Conservation (phyloP, 1,140 invertebrate species). For the Cherax quadricarinatus region DNA sequence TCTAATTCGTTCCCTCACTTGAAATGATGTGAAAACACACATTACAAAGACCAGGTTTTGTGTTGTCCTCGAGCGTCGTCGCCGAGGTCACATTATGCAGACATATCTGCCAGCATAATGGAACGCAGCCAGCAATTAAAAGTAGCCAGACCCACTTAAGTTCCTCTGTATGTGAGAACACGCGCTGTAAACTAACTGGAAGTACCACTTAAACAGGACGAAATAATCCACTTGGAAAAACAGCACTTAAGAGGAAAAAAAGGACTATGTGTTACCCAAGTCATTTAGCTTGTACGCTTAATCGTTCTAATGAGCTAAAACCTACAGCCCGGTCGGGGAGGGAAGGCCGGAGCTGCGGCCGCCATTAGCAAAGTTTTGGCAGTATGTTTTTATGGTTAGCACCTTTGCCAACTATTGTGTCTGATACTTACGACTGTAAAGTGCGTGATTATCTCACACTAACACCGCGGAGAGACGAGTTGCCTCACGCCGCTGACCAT, state of each 20-base stretch:
- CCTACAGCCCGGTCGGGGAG: conserved; percentile 12
- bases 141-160: background rate
- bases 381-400: conserved; percentile 2
- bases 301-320: conserved; percentile 44
- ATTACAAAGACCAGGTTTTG: background rate
- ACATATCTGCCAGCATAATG: background rate
- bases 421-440: background rate
- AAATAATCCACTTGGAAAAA: conserved; percentile 24
- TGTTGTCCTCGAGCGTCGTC: background rate
- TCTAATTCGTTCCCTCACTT: background rate
- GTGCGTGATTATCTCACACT: background rate
- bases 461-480: background rate
- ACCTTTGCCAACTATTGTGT: background rate
- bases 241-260: conserved; percentile 2
- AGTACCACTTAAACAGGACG: conserved; percentile 35
- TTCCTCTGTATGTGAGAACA: conserved; percentile 8
- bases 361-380: background rate
- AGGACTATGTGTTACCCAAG: conserved; percentile 16
- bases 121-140: background rate
- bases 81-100: background rate
- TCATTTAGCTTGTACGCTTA: conserved; percentile 18
- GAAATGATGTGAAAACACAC: background rate
- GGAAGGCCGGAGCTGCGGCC: background rate
- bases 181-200: background rate
- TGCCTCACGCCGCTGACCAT: background rate